Evolutionary conservation across 2,113 vertebrate species (phyloP), one percentile per base, ranked within the genome.

Genomic region (Pelusios castaneus): DNA sequence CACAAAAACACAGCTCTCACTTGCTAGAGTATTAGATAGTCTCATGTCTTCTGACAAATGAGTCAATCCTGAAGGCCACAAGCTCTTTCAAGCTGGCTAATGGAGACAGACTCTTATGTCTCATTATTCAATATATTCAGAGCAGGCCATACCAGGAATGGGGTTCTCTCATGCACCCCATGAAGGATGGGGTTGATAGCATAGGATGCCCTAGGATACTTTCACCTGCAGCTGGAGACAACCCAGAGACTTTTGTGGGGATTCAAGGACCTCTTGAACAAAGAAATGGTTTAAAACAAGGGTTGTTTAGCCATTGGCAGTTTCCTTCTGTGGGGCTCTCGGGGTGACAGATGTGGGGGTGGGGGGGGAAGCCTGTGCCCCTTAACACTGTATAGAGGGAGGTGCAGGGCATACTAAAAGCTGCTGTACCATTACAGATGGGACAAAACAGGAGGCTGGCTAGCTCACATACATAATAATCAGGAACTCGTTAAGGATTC

Each of bases 401-500:
- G 76, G n/a, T 31, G 22, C 63, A 21, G 34, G 41, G 22, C 43
- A 10, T 38, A 14, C 43, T 84, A 73, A 67, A 93, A 94, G 22
- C 22, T 84, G 17, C 63, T 21, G 67, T 91, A 43, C 80, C 47
- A 0, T 78, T 93, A 43, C 80, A 80, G 38, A 85, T 82, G 70
- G 82, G 70, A 78, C 63, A 87, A 94, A 94, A 84, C 3, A 8
- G 51, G 47, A 95, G 60, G 13, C 79, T 83, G 89, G 79, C 41
- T 84, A 95, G 90, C 79, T 80, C 81, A 54, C 31, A 84, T 87
- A 97, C 45, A 52, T 60, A 49, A n/a, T 67, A 87, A 80, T 91
- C 85, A 94, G 89, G 38, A 87, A 56, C 55, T 96, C 1, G 0
- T 97, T 97, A 92, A 89, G 89, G 47, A 96, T 98, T 98, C 97